Evolutionary conservation across 1,140 invertebrate species (phyloP), one percentile per base, ranked within the genome.

Genomic region (Idris sp.): DNA sequence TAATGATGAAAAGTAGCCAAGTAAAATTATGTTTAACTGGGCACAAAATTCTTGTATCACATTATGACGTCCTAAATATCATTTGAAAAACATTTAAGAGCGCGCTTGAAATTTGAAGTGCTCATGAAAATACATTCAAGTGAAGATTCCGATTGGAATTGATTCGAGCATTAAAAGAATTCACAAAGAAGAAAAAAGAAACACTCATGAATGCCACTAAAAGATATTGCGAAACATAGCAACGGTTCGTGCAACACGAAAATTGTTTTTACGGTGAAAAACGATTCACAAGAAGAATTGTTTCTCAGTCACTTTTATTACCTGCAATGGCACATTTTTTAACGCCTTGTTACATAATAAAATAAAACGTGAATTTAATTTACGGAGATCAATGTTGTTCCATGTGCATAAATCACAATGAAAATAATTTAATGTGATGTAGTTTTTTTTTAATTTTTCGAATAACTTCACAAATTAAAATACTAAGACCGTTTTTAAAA

Each of bases 151-250:
- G 30, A 64, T 64, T 30, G 30, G 44, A 64, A 64, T 64, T 53
- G 59, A 64, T 64, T 64, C 19, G 14, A 46, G 30, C 49, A 65
- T 54, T 65, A 65, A 65, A 65, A 31, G 61, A 44, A 54, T 65
- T 65, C 31, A 5, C n/a, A 9, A 25, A 14, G 9, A 36, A 38
- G 28, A 38, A 30, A 54, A 65, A 38, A n/a, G n/a, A 31, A 30
- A n/a, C 13, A 15, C 1, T 7, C 3, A 8, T 28, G 49, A 54
- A 65, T 54, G 40, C 48, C 40, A 38, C 61, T 44, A 54, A 54
- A 54, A 65, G 49, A 54, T 65, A 65, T 54, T 54, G 61, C 48
- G 49, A 65, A 54, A 65, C 58, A 43, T 48, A 44, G 40, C 31
- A 36, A 4, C 38, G 30, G 11, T 30, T 54, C 30, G 31, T 46